phyloP scores from a whole-genome alignment of 2,797 vertebrate genomes.

The Schizopygopsis malacanthus region DNA sequence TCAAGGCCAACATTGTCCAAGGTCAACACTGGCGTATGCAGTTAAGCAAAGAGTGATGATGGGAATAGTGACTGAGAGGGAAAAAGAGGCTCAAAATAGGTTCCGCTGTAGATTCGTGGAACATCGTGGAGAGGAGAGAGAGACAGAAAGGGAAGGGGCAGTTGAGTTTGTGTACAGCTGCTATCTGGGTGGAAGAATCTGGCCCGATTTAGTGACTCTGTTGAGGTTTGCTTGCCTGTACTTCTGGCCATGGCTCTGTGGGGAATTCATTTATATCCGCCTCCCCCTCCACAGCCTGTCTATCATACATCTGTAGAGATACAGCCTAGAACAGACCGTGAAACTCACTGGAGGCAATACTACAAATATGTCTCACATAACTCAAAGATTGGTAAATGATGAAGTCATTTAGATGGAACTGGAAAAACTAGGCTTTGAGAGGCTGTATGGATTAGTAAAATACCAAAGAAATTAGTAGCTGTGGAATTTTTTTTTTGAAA shows the following conservation, averaged over 20 bases:
- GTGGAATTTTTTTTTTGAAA: background rate
- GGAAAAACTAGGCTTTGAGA: background rate
- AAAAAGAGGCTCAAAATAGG: conserved; percentile 71
- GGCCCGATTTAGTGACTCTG: conserved; percentile 62
- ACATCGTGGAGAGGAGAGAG: conserved; percentile 56
- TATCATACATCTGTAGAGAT: conserved; percentile 19
- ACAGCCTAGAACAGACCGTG: background rate
- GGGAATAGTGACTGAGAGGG: conserved; percentile 62
- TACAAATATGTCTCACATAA: background rate
- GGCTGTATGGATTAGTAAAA: background rate
- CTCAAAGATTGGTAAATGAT: background rate
- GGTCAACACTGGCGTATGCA: conserved; percentile 52
- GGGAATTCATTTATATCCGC: conserved; percentile 37
- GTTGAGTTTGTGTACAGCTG: conserved; percentile 41
- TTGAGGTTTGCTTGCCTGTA: conserved; percentile 58
- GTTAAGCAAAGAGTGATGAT: conserved; percentile 59
- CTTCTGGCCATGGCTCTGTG: conserved; percentile 51
- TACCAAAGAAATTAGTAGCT: background rate
- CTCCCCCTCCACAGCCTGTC: conserved; percentile 20
- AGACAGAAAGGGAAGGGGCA: conserved; percentile 32
- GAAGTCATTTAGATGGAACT: background rate
- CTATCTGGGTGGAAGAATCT: conserved; percentile 58
- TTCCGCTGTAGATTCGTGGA: conserved; percentile 65
- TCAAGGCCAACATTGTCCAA: conserved; percentile 36
- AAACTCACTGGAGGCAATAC: background rate